phyloP scores from a whole-genome alignment of 2,888 invertebrate species.

The Drosophila pseudotalamancana region DNA sequence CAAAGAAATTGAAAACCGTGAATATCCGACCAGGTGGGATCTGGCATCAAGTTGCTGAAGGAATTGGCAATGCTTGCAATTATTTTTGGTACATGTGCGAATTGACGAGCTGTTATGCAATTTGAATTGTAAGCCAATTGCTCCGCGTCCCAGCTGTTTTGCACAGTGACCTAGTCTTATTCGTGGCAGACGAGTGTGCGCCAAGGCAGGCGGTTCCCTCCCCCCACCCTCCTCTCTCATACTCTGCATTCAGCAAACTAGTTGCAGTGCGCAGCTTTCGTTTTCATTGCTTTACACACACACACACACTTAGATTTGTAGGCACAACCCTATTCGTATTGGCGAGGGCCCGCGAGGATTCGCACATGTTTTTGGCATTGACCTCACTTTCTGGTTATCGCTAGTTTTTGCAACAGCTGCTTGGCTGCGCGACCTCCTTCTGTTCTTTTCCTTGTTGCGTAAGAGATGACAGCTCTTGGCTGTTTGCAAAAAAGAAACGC shows the following conservation, averaged over 20 bases:
- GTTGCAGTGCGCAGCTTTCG: constrained; percentile 62
- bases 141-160: constrained; percentile 62
- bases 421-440: not conserved
- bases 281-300: constrained; percentile 47
- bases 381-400: constrained; percentile 52
- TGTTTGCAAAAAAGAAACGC: not conserved
- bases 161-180: constrained; percentile 66
- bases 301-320: constrained; percentile 5
- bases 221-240: not conserved
- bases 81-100: constrained; percentile 30
- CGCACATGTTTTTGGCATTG: constrained; percentile 68
- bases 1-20: constrained; percentile 5
- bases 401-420: constrained; percentile 43
- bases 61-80: constrained; percentile 26
- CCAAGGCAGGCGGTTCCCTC: constrained; percentile 30
- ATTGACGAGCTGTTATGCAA: constrained; percentile 60
- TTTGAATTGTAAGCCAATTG: constrained; percentile 8
- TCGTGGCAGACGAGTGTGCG: constrained; percentile 61
- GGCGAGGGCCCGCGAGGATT: constrained; percentile 24
- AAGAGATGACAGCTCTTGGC: constrained; percentile 35
- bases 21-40: not conserved
- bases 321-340: constrained; percentile 5
- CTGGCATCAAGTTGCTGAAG: constrained; percentile 35
- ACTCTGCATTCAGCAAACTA: not conserved
- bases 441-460: constrained; percentile 48